Evolutionary conservation across 2,797 vertebrate species (phyloP), one percentile per base, ranked within the genome.

Genomic region (Carduelis carduelis): DNA sequence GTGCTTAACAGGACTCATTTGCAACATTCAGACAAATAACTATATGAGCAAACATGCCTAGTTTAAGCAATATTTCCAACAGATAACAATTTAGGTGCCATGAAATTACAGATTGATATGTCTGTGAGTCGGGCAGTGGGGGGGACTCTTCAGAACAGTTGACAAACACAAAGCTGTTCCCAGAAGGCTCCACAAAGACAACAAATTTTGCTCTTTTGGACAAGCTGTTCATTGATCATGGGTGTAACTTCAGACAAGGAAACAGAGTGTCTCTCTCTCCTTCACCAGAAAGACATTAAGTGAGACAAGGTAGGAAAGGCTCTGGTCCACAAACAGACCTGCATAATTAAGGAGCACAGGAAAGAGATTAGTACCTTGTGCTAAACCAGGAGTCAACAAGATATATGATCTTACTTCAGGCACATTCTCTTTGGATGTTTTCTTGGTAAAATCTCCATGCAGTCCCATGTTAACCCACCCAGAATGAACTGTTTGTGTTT

Each of bases 121-220:
- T 60, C 80, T 6, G 1, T 86, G 75, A 94, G 61, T 20, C 89
- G 41, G 81, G 26, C 56, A 87, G 46, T 28, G n/a, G 44, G 39
- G 55, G 88, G 28, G 23, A 80, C 56, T 77, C 75, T 71, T 70
- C 86, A 82, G 41, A 93, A 41, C 19, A 57, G 35, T 69, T 91
- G 63, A 95, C 87, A 94, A 96, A 96, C 65, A n/a, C 14, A 28
- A 47, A 95, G 50, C 30, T 91, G 30, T 49, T 92, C 46, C 86
- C 81, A 78, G n/a, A 35, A 86, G 50, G 28, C 70, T 97, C 87
- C 87, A 70, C n/a, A 87, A 90, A 32, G 37, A 78, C 83, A 90
- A 96, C 90, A 77, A 83, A 49, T 79, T 72, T 37, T 71, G 27
- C 53, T 93, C 55, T 80, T 24, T 19, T 53, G 41, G 63, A 91